Evolutionary conservation across 2,888 invertebrate species (phyloP).

Genomic region (Exephanes ischioxanthus): DNA sequence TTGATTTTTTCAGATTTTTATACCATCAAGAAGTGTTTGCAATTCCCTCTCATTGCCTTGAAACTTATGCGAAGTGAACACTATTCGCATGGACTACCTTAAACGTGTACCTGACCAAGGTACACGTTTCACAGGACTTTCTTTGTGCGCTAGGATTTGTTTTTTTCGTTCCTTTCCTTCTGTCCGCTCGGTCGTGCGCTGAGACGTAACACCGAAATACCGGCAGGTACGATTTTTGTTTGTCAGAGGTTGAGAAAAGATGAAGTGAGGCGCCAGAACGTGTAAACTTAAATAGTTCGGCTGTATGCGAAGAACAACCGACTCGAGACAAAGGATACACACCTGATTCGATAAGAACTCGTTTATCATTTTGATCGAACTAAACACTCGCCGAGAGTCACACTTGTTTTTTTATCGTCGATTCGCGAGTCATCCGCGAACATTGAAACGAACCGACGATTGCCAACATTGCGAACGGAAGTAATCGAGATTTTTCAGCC

Average conservation of each 20-base stretch:
- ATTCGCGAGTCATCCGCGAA: conserved; percentile 8
- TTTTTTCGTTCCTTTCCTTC: background rate
- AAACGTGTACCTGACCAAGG: conserved; percentile 8
- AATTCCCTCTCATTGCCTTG: too few relatives aligned
- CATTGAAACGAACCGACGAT: background rate
- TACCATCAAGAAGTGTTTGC: too few relatives aligned
- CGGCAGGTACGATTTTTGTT: conserved; percentile 10
- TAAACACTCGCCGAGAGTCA: background rate
- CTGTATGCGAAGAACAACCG: background rate
- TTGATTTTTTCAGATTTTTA: too few relatives aligned
- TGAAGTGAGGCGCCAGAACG: background rate
- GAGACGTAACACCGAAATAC: conserved; percentile 31
- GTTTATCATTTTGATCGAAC: conserved; percentile 3
- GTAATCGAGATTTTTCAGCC: background rate
- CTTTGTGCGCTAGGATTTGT: background rate
- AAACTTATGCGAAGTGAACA: too few relatives aligned
- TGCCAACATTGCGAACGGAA: background rate
- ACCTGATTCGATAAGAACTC: conserved; percentile 22
- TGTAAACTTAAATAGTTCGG: background rate
- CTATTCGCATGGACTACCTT: too few relatives aligned
- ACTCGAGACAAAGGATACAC: background rate
- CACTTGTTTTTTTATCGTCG: background rate
- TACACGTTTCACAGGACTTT: conserved; percentile 22
- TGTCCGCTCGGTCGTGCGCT: background rate
- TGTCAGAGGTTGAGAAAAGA: background rate